Evolutionary conservation across 2,113 vertebrate genomes (phyloP).

Genomic region (Onychostruthus taczanowskii): DNA sequence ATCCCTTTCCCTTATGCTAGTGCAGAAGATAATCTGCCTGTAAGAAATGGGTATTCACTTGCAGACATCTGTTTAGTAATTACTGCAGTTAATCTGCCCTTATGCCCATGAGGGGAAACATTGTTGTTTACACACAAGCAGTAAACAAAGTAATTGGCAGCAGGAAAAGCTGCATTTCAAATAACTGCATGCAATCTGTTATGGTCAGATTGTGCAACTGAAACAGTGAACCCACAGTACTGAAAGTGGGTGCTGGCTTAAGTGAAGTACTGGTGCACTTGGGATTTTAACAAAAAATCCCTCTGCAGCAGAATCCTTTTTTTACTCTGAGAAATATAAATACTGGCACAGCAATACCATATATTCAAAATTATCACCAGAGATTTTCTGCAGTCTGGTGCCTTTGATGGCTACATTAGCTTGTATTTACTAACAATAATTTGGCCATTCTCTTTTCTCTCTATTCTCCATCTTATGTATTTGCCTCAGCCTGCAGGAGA

Average conservation of each 20-base stretch:
- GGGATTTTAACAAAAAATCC: not conserved
- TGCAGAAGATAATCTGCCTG: not conserved
- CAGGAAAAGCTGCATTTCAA: constrained; percentile 9
- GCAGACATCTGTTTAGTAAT: constrained; percentile 14
- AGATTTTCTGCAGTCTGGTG: not conserved
- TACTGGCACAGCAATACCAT: not conserved
- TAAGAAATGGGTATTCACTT: not conserved
- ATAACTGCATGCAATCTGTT: not conserved
- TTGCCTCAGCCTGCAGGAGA: not conserved
- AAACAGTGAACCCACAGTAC: not conserved
- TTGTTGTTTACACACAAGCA: not conserved
- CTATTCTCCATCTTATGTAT: not conserved
- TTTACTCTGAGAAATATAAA: not conserved
- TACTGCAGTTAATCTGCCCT: constrained; percentile 8
- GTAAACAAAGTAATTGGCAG: constrained; percentile 3
- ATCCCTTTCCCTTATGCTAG: not conserved
- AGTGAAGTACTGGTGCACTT: not conserved
- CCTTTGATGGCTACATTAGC: not conserved
- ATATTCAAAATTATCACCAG: not conserved
- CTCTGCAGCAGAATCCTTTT: not conserved
- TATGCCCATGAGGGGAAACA: not conserved
- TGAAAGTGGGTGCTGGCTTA: not conserved
- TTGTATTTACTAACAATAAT: not conserved
- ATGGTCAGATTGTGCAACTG: not conserved
- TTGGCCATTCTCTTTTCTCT: not conserved